Evolutionary conservation across 2,888 invertebrate species (phyloP).

Genomic region (Amiota communis): DNA sequence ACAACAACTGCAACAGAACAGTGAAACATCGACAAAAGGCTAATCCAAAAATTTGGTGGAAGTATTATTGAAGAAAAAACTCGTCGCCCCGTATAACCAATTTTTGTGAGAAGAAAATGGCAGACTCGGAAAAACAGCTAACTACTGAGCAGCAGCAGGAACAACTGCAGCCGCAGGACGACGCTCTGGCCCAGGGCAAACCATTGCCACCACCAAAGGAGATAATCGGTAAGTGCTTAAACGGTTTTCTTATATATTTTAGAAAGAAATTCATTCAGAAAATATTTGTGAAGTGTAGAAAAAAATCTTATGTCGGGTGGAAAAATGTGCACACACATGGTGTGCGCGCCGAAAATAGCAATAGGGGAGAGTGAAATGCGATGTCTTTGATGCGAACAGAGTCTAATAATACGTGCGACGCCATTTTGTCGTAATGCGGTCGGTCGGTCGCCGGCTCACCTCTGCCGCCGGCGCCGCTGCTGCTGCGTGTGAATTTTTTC

Average conservation of each 20-base stretch:
- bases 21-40: slow-evolving; percentile 51
- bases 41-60: slow-evolving; percentile 48
- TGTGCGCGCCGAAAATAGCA: slow-evolving; percentile 54
- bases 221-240: slow-evolving; percentile 81
- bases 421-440: slow-evolving; percentile 63
- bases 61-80: slow-evolving; percentile 40
- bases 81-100: slow-evolving; percentile 44
- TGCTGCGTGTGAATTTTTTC: neutral
- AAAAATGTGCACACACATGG: slow-evolving; percentile 48
- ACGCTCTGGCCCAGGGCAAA: slow-evolving; percentile 65
- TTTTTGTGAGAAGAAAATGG: slow-evolving; percentile 77
- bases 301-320: slow-evolving; percentile 13
- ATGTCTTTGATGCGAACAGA: slow-evolving; percentile 39
- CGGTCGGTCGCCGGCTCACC: slow-evolving; percentile 16
- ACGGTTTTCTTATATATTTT: neutral
- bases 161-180: slow-evolving; percentile 55
- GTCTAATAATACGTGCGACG: slow-evolving; percentile 65
- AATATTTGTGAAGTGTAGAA: neutral
- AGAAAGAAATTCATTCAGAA: neutral
- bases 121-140: slow-evolving; percentile 87
- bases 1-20: slow-evolving; percentile 55
- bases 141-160: slow-evolving; percentile 76
- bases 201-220: slow-evolving; percentile 80
- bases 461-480: neutral
- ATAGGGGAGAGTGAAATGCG: slow-evolving; percentile 27